Percentiles rank a stretch among this genome's conserved stretches.
These are phyloP conservation scores for Agriopis aurantiaria DNA, from an alignment of 2,888 invertebrate genomes.

Conservation along the genomic window DNA sequence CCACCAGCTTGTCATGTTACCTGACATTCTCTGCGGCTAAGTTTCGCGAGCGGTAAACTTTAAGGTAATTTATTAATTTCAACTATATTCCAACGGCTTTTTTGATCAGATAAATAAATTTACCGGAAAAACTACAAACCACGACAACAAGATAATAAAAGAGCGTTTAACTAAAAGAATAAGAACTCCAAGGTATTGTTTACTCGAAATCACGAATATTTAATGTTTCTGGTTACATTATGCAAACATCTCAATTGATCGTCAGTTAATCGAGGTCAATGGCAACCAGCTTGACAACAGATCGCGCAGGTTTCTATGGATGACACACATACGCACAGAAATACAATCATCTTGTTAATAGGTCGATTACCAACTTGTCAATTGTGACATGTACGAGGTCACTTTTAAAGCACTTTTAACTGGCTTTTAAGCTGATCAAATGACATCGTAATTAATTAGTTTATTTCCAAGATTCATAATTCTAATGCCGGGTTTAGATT, in stretches of 20 bases:
- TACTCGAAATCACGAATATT: background rate
- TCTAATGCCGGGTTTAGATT: background rate
- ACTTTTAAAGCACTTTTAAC: conserved; percentile 2
- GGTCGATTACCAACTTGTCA: conserved; percentile 2
- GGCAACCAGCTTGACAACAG: conserved; percentile 16
- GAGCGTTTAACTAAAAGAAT: background rate
- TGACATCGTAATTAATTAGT: background rate
- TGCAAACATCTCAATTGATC: conserved; percentile 5
- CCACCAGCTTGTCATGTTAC: background rate
- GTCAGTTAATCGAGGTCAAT: conserved; percentile 20
- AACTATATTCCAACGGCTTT: background rate
- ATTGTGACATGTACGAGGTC: conserved; percentile 8
- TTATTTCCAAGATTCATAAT: background rate
- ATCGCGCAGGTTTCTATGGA: conserved; percentile 9
- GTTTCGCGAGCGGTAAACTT: too few species aligned
- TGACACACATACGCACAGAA: conserved; percentile 19
- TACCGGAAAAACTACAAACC: background rate
- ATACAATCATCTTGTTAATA: conserved; percentile 1
- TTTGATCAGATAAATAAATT: background rate
- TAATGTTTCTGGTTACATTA: background rate
- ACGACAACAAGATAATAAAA: background rate
- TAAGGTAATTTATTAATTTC: too few species aligned
- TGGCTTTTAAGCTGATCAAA: background rate
- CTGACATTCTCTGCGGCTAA: too few species aligned
- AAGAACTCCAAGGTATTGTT: background rate